Percentiles rank a stretch among this genome's conserved stretches.
These are phyloP conservation scores for Hemithea aestivaria DNA, from an alignment of 2,888 invertebrate genomes.

Conservation along the genomic window DNA sequence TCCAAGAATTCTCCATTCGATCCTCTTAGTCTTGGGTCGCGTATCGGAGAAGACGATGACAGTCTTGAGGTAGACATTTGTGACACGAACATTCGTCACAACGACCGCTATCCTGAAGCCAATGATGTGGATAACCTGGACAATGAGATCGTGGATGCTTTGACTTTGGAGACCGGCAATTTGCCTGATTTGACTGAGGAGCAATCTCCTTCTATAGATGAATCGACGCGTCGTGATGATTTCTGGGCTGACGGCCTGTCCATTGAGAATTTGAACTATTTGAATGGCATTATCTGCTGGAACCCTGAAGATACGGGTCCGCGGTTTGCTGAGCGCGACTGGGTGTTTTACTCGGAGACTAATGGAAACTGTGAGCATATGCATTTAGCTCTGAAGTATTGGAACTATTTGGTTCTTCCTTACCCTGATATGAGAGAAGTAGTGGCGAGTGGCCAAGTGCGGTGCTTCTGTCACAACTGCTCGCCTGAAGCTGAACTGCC, in stretches of 20 bases:
- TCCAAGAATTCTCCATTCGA: constrained; percentile 32
- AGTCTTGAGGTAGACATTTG: constrained; percentile 34
- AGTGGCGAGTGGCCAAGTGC: constrained; percentile 60
- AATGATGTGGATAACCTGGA: constrained; percentile 62
- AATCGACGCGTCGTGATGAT: constrained; percentile 61
- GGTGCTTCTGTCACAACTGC: constrained; percentile 57
- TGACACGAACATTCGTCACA: constrained; percentile 68
- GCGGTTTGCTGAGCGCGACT: constrained; percentile 22
- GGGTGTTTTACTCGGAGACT: constrained; percentile 27
- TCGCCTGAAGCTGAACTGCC: constrained; percentile 47
- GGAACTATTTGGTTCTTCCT: constrained; percentile 55
- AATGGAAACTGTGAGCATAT: constrained; percentile 52
- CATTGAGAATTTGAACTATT: constrained; percentile 53
- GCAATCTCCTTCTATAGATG: constrained; percentile 60
- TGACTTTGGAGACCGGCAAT: constrained; percentile 59
- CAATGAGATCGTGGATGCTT: constrained; percentile 59
- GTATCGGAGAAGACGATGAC: constrained; percentile 34
- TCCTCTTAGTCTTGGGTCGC: constrained; percentile 38
- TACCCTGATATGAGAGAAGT: constrained; percentile 58
- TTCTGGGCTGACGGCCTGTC: constrained; percentile 48
- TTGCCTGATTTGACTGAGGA: constrained; percentile 65
- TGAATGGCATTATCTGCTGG: constrained; percentile 51
- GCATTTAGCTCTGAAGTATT: constrained; percentile 60
- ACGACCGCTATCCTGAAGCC: constrained; percentile 65
- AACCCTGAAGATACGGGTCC: constrained; percentile 40